Base-by-base conservation (phyloP, 2,113 vertebrate genomes). In the Rhagologus leucostigma region DNA sequence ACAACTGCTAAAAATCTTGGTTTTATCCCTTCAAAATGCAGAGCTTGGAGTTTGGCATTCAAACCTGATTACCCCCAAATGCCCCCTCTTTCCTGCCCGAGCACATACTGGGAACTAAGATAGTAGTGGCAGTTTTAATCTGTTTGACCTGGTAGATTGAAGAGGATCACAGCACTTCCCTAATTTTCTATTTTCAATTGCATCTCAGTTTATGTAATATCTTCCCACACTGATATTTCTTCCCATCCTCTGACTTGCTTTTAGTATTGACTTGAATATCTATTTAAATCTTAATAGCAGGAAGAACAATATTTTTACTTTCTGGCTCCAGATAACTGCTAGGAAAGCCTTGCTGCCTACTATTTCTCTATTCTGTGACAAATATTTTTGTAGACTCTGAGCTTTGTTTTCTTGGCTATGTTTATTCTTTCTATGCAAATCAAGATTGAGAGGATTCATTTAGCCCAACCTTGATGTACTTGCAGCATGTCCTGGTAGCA, bases 201-300 rank as follows among this genome's bases (percentile, higher is more conserved):
- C 59, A 42, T 93, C 39, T 74, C 7, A 33, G 55, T 76, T 88
- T 50, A 37, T 49, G 33, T 90, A 83, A 41, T 84, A 33, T 55
- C 69, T 91, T 93, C 75, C 84, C 84, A 73, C 29, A 47, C 33
- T 65, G 59, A 15, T 85, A 18, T 4, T 82, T 89, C 63, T 94
- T 79, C 29, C 17, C 35, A 26, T 89, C 29, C 18, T 86, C n/a
- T 81, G 39, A 32, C 52, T 86, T 6, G 42, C 16, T 76, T 65
- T 74, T 81, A 69, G 57, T 75, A 69, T 83, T 87, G 22, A 81
- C 90, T 71, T 87, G 32, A 56, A 35, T 87, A 65, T 85, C 74
- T 96, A 57, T 85, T 89, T 88, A 91, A 96, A 50, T 93, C 75
- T 93, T 83, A 82, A 91, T 95, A 77, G 42, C 21, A 91, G 59